These are phyloP conservation scores for Gobio gobio DNA, from an alignment of 2,113 vertebrate genomes.

Conservation along the genomic window DNA sequence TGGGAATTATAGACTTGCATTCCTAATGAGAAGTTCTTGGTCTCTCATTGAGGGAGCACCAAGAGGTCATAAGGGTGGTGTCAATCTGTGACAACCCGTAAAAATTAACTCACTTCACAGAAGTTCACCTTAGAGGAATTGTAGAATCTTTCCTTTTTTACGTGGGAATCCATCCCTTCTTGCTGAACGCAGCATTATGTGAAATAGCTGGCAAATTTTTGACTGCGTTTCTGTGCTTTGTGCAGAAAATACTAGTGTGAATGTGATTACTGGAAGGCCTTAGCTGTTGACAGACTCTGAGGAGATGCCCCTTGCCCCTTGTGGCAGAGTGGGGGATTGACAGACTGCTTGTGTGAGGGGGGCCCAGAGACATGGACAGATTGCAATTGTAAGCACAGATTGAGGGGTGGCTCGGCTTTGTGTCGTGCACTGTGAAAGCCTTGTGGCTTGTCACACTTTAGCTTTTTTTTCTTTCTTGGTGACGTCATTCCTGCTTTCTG, in stretches of 20 bases:
- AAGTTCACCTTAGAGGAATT: conserved; percentile 8
- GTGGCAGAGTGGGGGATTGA: neutral
- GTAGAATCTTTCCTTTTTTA: neutral
- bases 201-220: neutral
- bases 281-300: conserved; percentile 24
- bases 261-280: conserved; percentile 27
- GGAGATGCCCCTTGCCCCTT: conserved; percentile 5
- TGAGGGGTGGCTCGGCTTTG: conserved; percentile 5
- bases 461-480: no score
- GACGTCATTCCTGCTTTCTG: conserved; percentile 1
- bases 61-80: conserved; percentile 4
- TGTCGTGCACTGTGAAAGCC: neutral
- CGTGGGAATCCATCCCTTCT: neutral
- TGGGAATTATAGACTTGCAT: neutral
- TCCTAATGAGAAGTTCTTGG: conserved; percentile 37
- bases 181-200: conserved; percentile 3
- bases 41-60: neutral
- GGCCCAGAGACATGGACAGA: conserved; percentile 50
- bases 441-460: neutral
- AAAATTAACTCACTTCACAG: conserved; percentile 33
- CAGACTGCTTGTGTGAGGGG: neutral
- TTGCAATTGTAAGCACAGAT: conserved; percentile 19
- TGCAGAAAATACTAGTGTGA: neutral
- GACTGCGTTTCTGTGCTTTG: neutral
- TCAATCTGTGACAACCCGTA: conserved; percentile 27